These are phyloP conservation scores for Agrochola litura DNA, from an alignment of 2,888 invertebrate species.

Conservation along the genomic window DNA sequence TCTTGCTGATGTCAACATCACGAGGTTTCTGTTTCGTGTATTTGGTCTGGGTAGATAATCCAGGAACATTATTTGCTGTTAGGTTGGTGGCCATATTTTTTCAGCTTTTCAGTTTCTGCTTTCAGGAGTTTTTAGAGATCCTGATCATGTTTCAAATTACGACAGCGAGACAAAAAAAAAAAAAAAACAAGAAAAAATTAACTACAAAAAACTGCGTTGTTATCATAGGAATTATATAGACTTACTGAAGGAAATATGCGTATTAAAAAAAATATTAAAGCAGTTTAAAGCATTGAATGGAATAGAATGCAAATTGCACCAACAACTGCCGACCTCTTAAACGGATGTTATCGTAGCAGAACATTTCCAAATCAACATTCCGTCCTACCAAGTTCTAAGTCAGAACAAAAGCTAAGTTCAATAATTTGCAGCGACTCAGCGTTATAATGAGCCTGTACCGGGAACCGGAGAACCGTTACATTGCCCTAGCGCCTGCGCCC, in stretches of 20 bases:
- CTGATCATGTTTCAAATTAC: too few relatives aligned
- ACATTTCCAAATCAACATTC: not conserved
- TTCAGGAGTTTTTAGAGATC: too few relatives aligned
- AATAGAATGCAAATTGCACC: not conserved
- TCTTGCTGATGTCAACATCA: too few relatives aligned
- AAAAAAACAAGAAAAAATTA: too few relatives aligned
- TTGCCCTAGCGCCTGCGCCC: constrained; percentile 72
- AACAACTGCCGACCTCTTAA: not conserved
- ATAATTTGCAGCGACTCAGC: constrained; percentile 52
- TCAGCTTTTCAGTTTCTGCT: too few relatives aligned
- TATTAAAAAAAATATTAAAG: too few relatives aligned
- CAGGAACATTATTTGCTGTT: not conserved
- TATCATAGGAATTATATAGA: too few relatives aligned
- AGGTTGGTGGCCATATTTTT: not conserved
- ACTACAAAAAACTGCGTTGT: too few relatives aligned
- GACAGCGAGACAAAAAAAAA: too few relatives aligned
- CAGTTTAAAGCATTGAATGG: not conserved
- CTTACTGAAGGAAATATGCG: too few relatives aligned
- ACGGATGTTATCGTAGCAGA: not conserved
- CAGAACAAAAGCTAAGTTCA: constrained; percentile 52
- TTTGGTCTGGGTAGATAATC: not conserved
- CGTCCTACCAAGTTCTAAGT: not conserved
- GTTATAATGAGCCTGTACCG: constrained; percentile 62
- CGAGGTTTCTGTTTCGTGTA: not conserved
- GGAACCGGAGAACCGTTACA: constrained; percentile 74